A percentile compares a stretch with the other conserved stretches of the same genome.
Conservation (phyloP, 2,113 vertebrate species). For the Anarrhichthys ocellatus region DNA sequence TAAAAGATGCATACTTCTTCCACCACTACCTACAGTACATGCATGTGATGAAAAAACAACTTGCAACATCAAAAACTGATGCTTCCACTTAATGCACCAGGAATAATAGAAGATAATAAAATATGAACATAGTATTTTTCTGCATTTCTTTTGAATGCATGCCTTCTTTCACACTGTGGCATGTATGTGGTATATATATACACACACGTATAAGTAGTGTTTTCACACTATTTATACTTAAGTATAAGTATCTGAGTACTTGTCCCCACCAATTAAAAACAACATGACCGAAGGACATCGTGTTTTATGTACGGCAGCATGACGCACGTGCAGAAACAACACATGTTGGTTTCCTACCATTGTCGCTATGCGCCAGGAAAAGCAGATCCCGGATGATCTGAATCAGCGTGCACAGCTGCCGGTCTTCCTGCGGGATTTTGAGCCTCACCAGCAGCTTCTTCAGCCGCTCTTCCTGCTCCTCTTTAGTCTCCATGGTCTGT, state of each 20-base stretch:
- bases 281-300: not conserved
- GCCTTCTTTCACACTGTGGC: not conserved
- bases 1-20: too few relatives aligned
- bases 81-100: too few relatives aligned
- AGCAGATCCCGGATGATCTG: conserved; percentile 92
- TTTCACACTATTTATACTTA: too few relatives aligned
- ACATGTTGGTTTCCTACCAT: conserved; percentile 81
- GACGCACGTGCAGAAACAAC: not conserved
- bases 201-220: too few relatives aligned
- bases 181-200: too few relatives aligned
- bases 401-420: conserved; percentile 86
- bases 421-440: conserved; percentile 86
- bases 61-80: too few relatives aligned
- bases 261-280: not conserved
- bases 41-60: too few relatives aligned
- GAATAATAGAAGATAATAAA: too few relatives aligned
- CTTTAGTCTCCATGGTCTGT: conserved; percentile 75
- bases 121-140: too few relatives aligned
- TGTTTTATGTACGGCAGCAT: not conserved
- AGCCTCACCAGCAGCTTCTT: conserved; percentile 91
- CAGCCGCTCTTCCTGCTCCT: conserved; percentile 84
- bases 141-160: too few relatives aligned
- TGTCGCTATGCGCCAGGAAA: conserved; percentile 84
- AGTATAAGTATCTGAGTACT: not conserved
- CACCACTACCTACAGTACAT: too few relatives aligned